Evolutionary conservation across 2,888 invertebrate genomes (phyloP).

Genomic region (Cosmorhoe ocellata): DNA sequence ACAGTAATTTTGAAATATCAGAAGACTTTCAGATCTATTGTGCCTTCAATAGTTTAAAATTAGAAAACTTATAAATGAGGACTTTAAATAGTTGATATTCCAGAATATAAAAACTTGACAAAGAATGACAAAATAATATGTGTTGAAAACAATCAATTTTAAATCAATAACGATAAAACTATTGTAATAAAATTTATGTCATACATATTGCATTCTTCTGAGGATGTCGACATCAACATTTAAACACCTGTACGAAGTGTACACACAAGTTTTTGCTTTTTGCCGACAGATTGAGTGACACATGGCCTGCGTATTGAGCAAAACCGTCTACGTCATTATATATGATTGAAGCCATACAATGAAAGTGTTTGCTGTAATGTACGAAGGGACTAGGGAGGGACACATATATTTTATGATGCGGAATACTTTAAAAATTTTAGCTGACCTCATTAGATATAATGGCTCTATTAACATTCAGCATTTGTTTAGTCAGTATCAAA

Average conservation of each 20-base stretch:
- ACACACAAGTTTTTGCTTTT: conserved; percentile 15
- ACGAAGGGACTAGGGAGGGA: neutral
- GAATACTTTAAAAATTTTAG: no score
- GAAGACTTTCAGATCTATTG: no score
- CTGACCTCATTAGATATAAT: no score
- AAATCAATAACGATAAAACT: conserved; percentile 1
- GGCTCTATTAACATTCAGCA: no score
- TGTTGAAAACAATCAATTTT: neutral
- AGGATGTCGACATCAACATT: conserved; percentile 15
- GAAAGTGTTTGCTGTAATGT: neutral
- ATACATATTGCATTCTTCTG: conserved; percentile 13
- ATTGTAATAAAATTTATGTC: neutral
- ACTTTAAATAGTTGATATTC: no score
- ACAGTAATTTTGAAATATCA: neutral
- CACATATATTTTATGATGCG: no score
- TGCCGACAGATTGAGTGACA: conserved; percentile 23
- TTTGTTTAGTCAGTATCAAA: no score
- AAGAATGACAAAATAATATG: no score
- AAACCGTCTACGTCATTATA: conserved; percentile 14
- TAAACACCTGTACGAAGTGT: conserved; percentile 17
- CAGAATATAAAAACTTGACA: no score
- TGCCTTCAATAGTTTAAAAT: no score
- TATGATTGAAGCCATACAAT: conserved; percentile 18
- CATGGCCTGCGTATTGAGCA: conserved; percentile 18
- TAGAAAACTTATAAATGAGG: no score